Percentiles rank a stretch among this genome's conserved stretches.
phyloP scores from a whole-genome alignment of 2,113 vertebrate genomes.

The Lophius piscatorius region DNA sequence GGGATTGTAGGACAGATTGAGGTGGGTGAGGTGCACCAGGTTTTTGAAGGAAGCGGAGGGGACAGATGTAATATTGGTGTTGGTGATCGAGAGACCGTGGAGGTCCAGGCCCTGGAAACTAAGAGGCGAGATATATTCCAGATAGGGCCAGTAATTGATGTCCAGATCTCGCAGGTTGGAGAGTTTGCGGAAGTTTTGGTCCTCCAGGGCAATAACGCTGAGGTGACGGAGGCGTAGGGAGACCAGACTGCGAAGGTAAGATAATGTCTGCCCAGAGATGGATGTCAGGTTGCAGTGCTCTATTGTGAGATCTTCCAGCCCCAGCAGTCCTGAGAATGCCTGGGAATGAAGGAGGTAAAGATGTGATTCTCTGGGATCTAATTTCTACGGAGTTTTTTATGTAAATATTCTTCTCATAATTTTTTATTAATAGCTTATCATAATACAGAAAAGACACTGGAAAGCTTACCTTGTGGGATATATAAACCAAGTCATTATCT shows the following conservation, averaged over 20 bases:
- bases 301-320: constrained; percentile 90
- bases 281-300: constrained; percentile 95
- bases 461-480: constrained; percentile 84
- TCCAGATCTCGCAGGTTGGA: constrained; percentile 88
- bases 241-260: constrained; percentile 89
- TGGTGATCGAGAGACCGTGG: constrained; percentile 92
- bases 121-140: constrained; percentile 89
- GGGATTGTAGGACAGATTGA: constrained; percentile 96
- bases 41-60: constrained; percentile 90
- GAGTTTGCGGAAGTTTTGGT: constrained; percentile 92
- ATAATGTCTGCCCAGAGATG: constrained; percentile 90
- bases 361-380: not conserved
- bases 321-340: constrained; percentile 91
- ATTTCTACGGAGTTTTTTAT: constrained; percentile 1
- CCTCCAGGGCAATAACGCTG: constrained; percentile 87
- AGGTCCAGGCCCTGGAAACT: constrained; percentile 94
- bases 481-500: constrained; percentile 97
- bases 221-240: constrained; percentile 91
- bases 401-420: not conserved
- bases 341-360: constrained; percentile 15
- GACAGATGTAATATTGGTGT: constrained; percentile 93
- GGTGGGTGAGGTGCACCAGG: constrained; percentile 88
- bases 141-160: constrained; percentile 91
- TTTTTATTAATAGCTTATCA: not conserved
- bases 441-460: not conserved